phyloP scores from a whole-genome alignment of 2,888 invertebrate species.

The Metalampra italica region DNA sequence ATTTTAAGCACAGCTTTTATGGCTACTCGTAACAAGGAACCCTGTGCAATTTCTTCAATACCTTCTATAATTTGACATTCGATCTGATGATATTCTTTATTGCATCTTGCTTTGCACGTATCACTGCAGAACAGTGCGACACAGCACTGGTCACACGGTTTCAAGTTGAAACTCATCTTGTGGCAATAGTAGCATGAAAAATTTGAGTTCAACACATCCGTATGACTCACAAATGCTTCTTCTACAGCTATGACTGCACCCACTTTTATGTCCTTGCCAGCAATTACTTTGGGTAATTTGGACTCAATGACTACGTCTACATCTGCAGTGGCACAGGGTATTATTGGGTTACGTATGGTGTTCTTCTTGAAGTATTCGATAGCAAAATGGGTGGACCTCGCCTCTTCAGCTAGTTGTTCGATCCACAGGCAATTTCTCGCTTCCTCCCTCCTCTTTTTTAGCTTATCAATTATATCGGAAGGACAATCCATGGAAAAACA shows the following conservation, averaged over 20 bases:
- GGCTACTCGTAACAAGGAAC: conserved; percentile 6
- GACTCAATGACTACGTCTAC: conserved; percentile 17
- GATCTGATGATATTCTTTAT: conserved; percentile 21
- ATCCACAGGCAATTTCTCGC: neutral
- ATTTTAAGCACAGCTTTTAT: conserved; percentile 25
- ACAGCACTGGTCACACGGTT: conserved; percentile 27
- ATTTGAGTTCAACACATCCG: conserved; percentile 1
- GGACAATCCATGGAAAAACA: conserved; percentile 27
- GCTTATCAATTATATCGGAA: conserved; percentile 18
- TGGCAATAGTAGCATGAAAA: conserved; percentile 28
- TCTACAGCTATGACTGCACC: conserved; percentile 29
- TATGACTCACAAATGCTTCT: conserved; percentile 19
- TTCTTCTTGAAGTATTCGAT: conserved; percentile 13
- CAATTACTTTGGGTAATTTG: conserved; percentile 22
- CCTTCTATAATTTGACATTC: conserved; percentile 24
- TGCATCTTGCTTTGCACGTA: conserved; percentile 19
- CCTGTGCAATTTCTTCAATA: conserved; percentile 4
- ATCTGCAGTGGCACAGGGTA: conserved; percentile 22
- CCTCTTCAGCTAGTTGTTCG: neutral
- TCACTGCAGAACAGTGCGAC: conserved; percentile 26
- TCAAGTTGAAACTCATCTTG: conserved; percentile 21
- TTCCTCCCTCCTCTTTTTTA: conserved; percentile 17
- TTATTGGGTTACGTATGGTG: conserved; percentile 13
- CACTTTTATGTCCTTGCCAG: conserved; percentile 24
- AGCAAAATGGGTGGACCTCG: neutral